These are phyloP conservation scores for Oncorhynchus keta DNA, from an alignment of 2,113 vertebrate species.

Conservation along the genomic window DNA sequence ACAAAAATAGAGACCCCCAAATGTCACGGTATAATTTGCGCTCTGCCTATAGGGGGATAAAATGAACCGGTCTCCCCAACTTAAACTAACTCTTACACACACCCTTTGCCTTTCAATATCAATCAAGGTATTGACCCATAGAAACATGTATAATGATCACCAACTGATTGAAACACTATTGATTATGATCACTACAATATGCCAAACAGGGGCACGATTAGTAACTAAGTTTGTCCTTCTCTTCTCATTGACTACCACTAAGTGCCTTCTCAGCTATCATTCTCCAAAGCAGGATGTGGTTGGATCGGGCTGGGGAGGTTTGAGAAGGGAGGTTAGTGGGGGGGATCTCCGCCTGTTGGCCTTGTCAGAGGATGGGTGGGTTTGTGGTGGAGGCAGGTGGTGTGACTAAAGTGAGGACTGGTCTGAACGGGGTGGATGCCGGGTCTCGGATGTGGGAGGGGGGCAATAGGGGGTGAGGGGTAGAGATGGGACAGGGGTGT, in stretches of 20 bases:
- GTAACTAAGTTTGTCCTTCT: background rate
- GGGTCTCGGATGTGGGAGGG: constrained; percentile 38
- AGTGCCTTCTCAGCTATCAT: background rate
- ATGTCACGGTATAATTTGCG: no score
- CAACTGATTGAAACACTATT: constrained; percentile 80
- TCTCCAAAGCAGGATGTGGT: background rate
- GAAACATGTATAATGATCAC: constrained; percentile 22
- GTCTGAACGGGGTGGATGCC: constrained; percentile 83
- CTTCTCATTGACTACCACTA: no score
- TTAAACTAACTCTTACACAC: no score
- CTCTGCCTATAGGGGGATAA: no score
- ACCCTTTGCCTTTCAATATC: no score
- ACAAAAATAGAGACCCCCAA: no score
- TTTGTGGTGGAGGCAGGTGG: constrained; percentile 94
- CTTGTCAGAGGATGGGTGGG: constrained; percentile 73
- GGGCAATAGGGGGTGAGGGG: constrained; percentile 29
- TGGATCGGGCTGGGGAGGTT: constrained; percentile 20
- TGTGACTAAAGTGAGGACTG: constrained; percentile 93
- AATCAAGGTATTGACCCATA: no score
- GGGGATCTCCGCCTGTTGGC: constrained; percentile 83
- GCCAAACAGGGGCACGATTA: constrained; percentile 16
- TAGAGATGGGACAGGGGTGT: constrained; percentile 71
- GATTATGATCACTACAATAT: constrained; percentile 82
- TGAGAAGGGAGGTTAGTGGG: constrained; percentile 69
- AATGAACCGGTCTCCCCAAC: background rate